Evolutionary conservation across 2,113 vertebrate genomes (phyloP).

Genomic region (Thunnus maccoyii): DNA sequence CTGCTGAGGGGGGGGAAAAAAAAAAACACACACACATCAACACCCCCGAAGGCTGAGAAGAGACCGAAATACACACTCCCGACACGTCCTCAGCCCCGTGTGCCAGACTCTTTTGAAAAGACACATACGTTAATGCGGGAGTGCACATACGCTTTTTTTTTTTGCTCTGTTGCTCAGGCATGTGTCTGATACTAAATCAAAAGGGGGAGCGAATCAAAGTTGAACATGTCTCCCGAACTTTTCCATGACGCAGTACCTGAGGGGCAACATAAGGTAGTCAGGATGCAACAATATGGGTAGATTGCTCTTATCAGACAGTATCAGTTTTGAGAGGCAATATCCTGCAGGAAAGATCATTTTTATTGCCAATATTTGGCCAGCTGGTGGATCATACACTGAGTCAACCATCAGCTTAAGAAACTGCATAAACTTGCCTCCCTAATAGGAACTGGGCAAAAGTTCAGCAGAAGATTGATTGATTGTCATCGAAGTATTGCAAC

Average conservation of each 20-base stretch:
- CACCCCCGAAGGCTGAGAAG: constrained; percentile 35
- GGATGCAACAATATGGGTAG: not conserved
- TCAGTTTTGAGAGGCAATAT: not conserved
- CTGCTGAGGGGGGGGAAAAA: not conserved
- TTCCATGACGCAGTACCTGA: not conserved
- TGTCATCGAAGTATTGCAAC: constrained; percentile 3
- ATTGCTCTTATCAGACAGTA: too few species aligned
- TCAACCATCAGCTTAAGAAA: not conserved
- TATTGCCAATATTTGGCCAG: too few species aligned
- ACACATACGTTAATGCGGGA: not conserved
- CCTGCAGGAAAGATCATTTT: too few species aligned
- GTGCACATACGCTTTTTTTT: not conserved
- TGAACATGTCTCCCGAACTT: constrained; percentile 5
- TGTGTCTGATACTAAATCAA: constrained; percentile 17
- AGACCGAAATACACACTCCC: constrained; percentile 53
- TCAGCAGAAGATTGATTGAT: constrained; percentile 9
- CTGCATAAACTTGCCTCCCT: too few species aligned
- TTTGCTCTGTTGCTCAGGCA: constrained; percentile 44
- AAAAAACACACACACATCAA: constrained; percentile 42
- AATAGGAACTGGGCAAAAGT: not conserved
- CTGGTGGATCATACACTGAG: too few species aligned
- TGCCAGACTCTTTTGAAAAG: constrained; percentile 5
- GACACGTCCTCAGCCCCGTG: constrained; percentile 36
- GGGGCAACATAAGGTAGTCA: too few species aligned
- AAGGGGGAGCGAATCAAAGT: constrained; percentile 1